phyloP scores from a whole-genome alignment of 2,888 invertebrate genomes.

The Amiota mariae region DNA sequence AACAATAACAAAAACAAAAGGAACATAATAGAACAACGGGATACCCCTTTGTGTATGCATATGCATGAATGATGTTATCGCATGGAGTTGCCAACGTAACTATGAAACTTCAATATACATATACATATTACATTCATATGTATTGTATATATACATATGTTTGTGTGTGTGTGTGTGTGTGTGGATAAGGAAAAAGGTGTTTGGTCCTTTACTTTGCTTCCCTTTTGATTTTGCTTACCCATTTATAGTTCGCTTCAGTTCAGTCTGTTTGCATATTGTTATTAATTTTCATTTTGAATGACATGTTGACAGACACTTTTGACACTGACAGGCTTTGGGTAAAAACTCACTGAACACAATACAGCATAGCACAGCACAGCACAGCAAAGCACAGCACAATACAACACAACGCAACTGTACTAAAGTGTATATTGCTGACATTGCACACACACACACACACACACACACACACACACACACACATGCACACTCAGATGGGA shows the following conservation, averaged over 20 bases:
- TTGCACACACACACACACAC: not conserved
- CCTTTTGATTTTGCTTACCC: not conserved
- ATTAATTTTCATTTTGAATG: conserved; percentile 69
- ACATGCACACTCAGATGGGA: conserved; percentile 43
- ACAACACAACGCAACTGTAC: not conserved
- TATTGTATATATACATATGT: too few species aligned
- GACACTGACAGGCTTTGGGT: conserved; percentile 64
- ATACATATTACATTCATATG: too few species aligned
- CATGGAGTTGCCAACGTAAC: conserved; percentile 11
- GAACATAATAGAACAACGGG: too few species aligned
- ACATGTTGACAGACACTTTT: conserved; percentile 69
- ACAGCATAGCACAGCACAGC: not conserved
- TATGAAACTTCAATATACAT: not conserved
- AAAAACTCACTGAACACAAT: conserved; percentile 39
- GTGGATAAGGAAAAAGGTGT: conserved; percentile 2
- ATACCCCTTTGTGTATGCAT: not conserved
- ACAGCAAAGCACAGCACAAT: not conserved
- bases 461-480: conserved; percentile 38
- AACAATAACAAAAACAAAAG: not conserved
- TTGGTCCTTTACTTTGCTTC: not conserved
- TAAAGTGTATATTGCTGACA: too few species aligned
- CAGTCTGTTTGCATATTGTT: conserved; percentile 59
- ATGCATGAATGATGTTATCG: not conserved
- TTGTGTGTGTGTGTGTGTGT: too few species aligned
- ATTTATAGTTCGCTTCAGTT: not conserved